These are phyloP conservation scores for Buathra laborator DNA, from an alignment of 2,888 invertebrate species.

Conservation along the genomic window DNA sequence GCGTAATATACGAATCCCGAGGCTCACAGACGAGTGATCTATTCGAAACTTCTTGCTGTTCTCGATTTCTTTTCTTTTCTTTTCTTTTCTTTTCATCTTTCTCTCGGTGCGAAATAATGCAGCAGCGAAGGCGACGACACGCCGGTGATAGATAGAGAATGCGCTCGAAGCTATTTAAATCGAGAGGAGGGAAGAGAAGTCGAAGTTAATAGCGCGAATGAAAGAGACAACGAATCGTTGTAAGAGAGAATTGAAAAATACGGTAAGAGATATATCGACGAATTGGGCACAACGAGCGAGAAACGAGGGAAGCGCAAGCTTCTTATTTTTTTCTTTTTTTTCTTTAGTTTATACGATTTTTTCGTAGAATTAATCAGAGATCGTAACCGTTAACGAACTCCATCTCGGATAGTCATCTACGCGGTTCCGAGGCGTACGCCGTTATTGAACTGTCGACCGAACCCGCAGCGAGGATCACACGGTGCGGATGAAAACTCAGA, in stretches of 20 bases:
- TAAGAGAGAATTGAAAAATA: background rate
- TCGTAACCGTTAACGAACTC: constrained; percentile 79
- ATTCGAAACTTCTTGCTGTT: background rate
- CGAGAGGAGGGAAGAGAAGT: background rate
- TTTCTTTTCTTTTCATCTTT: background rate
- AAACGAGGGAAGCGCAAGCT: constrained; percentile 12
- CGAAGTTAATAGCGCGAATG: constrained; percentile 5
- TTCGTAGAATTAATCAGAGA: constrained; percentile 58
- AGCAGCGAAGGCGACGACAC: background rate
- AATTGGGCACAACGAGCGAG: constrained; percentile 18
- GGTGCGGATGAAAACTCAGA: constrained; percentile 95
- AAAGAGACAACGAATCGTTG: constrained; percentile 5
- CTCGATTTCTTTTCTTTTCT: background rate
- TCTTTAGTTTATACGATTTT: background rate
- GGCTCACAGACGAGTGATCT: constrained; percentile 9
- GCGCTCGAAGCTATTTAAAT: constrained; percentile 42
- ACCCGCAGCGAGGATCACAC: constrained; percentile 94
- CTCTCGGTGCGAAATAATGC: constrained; percentile 4
- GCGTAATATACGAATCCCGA: constrained; percentile 16
- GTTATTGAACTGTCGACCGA: constrained; percentile 94
- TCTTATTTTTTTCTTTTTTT: background rate
- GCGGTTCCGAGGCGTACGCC: constrained; percentile 91
- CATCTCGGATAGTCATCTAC: constrained; percentile 88
- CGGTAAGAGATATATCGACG: background rate
- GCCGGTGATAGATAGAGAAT: constrained; percentile 34